Evolutionary conservation across 1,140 invertebrate genomes (phyloP).

Genomic region (Chelonus insularis): DNA sequence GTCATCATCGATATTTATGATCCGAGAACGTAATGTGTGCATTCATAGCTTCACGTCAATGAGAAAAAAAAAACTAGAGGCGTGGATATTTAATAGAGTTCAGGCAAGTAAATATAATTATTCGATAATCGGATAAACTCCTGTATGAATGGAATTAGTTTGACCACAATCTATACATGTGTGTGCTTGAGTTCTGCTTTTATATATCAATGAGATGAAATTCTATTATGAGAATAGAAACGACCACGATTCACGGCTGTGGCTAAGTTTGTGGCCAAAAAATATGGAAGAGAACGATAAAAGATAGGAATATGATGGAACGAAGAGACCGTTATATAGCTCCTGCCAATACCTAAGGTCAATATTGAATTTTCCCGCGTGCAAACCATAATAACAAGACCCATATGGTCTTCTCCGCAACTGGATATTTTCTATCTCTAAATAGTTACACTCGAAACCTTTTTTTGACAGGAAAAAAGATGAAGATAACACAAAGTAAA

Average conservation of each 20-base stretch:
- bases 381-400: conserved; percentile 25
- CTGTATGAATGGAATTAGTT: conserved; percentile 33
- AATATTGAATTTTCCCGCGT: conserved; percentile 32
- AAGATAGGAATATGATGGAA: neutral
- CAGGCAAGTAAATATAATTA: conserved; percentile 33
- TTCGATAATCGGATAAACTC: conserved; percentile 35
- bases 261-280: no score
- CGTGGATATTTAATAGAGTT: conserved; percentile 10
- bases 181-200: no score
- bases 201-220: no score
- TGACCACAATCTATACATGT: no score
- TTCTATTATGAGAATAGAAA: no score
- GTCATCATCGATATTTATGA: conserved; percentile 42
- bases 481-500: no score
- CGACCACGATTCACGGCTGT: no score
- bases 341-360: conserved; percentile 25
- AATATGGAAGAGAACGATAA: no score
- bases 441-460: neutral
- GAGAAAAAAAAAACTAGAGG: neutral
- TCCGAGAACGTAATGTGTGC: neutral
- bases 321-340: conserved; percentile 5
- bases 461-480: neutral
- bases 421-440: conserved; percentile 4
- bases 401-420: conserved; percentile 13
- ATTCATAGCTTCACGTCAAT: neutral